Conservation (phyloP, 2,797 vertebrate genomes). For the Dermochelys coriacea region DNA sequence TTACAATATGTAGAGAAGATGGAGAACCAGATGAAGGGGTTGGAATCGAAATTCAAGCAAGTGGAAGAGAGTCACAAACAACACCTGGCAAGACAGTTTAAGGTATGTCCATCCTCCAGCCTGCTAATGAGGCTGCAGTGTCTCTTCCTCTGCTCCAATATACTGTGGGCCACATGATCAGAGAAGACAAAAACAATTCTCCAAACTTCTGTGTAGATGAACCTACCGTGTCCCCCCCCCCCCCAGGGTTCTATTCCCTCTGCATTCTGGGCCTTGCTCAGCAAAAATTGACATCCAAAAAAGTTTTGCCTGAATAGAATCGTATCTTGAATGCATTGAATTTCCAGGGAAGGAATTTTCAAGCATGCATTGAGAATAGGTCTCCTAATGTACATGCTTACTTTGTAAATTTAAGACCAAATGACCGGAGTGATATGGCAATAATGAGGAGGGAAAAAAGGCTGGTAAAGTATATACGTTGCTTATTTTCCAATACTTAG, state of each 20-base stretch:
- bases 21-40: conserved; percentile 96
- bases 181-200: not conserved
- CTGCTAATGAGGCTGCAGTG: fast-evolving
- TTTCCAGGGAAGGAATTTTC: not conserved
- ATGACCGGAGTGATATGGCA: not conserved
- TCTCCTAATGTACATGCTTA: not conserved
- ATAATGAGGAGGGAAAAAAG: not conserved
- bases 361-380: not conserved
- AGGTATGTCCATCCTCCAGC: conserved; percentile 82
- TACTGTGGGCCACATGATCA: fast-evolving
- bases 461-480: not conserved
- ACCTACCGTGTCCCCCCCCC: not conserved
- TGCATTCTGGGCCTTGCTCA: not conserved
- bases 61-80: conserved; percentile 99
- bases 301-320: not conserved
- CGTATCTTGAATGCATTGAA: not conserved
- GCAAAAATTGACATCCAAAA: not conserved
- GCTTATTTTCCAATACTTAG: not conserved
- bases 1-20: conserved; percentile 98
- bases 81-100: conserved; percentile 98
- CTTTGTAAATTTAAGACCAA: not conserved
- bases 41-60: conserved; percentile 97
- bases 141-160: not conserved
- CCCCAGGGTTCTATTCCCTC: not conserved
- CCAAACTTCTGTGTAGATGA: not conserved